Evolutionary conservation across 1,140 invertebrate species (phyloP), one percentile per base, ranked within the genome.

Genomic region (Aradophagus sp.): DNA sequence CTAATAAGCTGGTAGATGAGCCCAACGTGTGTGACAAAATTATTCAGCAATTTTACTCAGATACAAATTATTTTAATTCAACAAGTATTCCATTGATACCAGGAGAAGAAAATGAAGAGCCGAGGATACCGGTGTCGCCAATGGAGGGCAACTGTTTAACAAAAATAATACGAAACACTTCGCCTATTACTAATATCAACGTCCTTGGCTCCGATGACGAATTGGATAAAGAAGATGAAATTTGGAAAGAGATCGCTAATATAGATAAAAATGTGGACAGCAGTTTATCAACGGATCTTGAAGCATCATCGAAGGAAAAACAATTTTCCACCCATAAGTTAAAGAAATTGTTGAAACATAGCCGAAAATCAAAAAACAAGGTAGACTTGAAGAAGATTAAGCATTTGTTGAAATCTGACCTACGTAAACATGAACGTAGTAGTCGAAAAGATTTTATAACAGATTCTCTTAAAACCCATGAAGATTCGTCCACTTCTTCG

Each of bases 121-220:
- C 74, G 3, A 74, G 56, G 48, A 76, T 78, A 36, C 70, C 72
- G 11, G 66, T 68, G 0, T 48, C 56, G 6, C 69, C 77, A 5
- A 78, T 78, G 65, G 79, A 80, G 19, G 77, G 65, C 1, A 77
- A 80, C 23, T 77, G 68, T 47, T 52, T 79, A 11, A 77, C 75
- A 1, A 80, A 79, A 58, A 66, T 80, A 2, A 73, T 79, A 2
- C 80, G 77, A 34, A 71, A 77, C 20, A 74, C 75, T 13, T 15
- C 74, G 14, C 76, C 79, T 5, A 75, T 79, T 27, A 74, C 71
- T 1, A 73, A 77, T 38, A 15, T 80, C n/a, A n/a, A n/a, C n/a
- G n/a, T n/a, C n/a, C n/a, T n/a, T n/a, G n/a, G n/a, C n/a, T n/a
- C n/a, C n/a, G n/a, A n/a, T 4, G 73, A 73, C 38, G 53, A 72